Base-by-base conservation (phyloP, 2,888 invertebrate genomes). In the Pristionchus japonicus region DNA sequence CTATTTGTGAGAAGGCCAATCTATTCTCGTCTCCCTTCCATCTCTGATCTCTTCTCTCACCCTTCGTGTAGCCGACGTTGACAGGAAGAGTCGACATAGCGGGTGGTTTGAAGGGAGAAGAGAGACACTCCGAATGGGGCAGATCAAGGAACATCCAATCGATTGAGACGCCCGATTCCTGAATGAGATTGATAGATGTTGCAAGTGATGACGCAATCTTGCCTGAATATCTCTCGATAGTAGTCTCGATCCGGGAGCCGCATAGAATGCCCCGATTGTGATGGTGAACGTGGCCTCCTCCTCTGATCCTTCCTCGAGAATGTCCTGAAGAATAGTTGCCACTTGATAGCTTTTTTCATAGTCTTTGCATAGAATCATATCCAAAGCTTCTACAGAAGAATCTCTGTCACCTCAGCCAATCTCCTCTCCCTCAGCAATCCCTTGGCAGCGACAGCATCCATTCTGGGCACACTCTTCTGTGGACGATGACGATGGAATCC, bases 131-230 rank as follows among this genome's bases (percentile, higher is more conserved):
- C 13, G 90, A 89, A 40, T 88, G 89, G 15, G 83, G 70, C 67
- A 92, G 90, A 85, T 92, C 92, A 61, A 92, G 89, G 74, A 92
- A 91, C 47, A 57, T 49, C 86, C 86, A 86, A 17, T 86, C 86
- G 6, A 86, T 86, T 0, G 4, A 23, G 17, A 86, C 49, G 17
- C 47, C n/a, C 0, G 17, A 23, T 49, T 70, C 70, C 86, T 86
- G 85, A 85, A 31, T 0, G 27, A 43, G 1, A n/a, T 13, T 1
- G 20, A 40, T n/a, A 9, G 43, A 37, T 40, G 15, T 40, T 43
- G 13, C 1, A 83, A 52, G 13, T 27, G 34, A 34, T 67, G 31
- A 3, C 6, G 4, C 7, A 64, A 64, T 9, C 23, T 4, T 3
- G 64, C 85, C 64, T 64, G 67, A 17, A 49, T 47, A 0, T 67